Conservation (phyloP, 2,113 vertebrate genomes). For the Scomber japonicus region DNA sequence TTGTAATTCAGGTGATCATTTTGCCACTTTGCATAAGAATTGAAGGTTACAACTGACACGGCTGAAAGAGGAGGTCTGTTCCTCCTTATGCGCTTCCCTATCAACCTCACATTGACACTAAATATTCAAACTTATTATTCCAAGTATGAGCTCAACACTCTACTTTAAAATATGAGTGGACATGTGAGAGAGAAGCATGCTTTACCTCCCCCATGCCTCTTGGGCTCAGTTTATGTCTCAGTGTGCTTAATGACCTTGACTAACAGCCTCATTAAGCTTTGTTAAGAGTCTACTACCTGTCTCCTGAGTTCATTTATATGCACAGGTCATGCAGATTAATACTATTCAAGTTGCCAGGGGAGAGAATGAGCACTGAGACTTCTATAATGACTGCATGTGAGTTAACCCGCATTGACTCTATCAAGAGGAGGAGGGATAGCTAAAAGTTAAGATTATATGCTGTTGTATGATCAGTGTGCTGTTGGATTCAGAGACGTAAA, state of each 20-base stretch:
- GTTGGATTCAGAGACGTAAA: slow-evolving; percentile 23
- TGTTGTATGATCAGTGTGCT: neutral
- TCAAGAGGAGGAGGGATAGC: slow-evolving; percentile 27
- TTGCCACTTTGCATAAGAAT: neutral
- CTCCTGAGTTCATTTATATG: slow-evolving; percentile 69
- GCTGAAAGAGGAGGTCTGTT: neutral
- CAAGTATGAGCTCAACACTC: slow-evolving; percentile 24
- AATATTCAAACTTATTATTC: slow-evolving; percentile 34
- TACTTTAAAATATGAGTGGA: slow-evolving; percentile 35
- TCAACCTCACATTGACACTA: neutral
- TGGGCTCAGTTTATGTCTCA: slow-evolving; percentile 45
- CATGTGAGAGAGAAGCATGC: slow-evolving; percentile 19
- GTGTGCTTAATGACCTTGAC: slow-evolving; percentile 65
- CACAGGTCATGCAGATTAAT: slow-evolving; percentile 65
- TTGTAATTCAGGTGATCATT: neutral
- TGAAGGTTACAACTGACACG: slow-evolving; percentile 17
- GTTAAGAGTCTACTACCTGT: slow-evolving; percentile 62
- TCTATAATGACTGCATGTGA: slow-evolving; percentile 33
- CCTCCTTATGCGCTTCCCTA: neutral
- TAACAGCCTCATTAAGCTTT: slow-evolving; percentile 68
- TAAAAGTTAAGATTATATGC: slow-evolving; percentile 11
- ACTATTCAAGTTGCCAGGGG: slow-evolving; percentile 50
- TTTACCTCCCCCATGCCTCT: slow-evolving; percentile 40
- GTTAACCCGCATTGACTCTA: slow-evolving; percentile 57
- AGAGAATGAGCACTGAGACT: slow-evolving; percentile 29